phyloP scores from a whole-genome alignment of 1,140 invertebrate species.

The Xylocopa sonorina region DNA sequence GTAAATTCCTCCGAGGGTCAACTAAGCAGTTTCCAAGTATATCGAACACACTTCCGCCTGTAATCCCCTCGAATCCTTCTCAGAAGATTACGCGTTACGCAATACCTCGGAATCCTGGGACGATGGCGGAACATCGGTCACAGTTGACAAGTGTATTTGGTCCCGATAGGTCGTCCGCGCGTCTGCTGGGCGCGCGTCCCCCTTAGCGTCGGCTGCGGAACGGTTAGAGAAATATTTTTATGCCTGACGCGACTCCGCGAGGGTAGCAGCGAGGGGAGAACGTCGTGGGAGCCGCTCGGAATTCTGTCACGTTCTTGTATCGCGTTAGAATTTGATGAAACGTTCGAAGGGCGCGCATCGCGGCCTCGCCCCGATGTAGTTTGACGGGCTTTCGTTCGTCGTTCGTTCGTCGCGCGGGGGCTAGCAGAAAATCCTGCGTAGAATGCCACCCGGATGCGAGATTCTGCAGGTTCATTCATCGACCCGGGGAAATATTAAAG shows the following conservation, averaged over 20 bases:
- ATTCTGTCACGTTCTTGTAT: slow-evolving; percentile 64
- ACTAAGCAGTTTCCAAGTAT: no score
- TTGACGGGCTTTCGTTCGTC: slow-evolving; percentile 53
- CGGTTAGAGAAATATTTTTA: slow-evolving; percentile 64
- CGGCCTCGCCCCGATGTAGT: slow-evolving; percentile 45
- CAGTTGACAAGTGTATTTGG: slow-evolving; percentile 35
- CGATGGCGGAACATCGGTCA: neutral
- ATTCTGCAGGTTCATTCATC: slow-evolving; percentile 26
- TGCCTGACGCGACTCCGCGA: slow-evolving; percentile 14
- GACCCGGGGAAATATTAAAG: slow-evolving; percentile 39
- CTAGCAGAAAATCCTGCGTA: slow-evolving; percentile 53
- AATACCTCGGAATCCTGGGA: neutral
- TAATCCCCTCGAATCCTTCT: no score
- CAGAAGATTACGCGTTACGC: no score
- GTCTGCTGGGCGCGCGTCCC: slow-evolving; percentile 5
- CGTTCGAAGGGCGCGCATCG: slow-evolving; percentile 44
- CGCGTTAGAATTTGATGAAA: slow-evolving; percentile 67
- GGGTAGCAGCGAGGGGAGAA: neutral
- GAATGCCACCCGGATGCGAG: slow-evolving; percentile 33
- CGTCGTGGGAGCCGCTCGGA: slow-evolving; percentile 34
- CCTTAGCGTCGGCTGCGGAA: slow-evolving; percentile 42
- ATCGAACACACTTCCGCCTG: no score
- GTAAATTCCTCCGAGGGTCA: no score
- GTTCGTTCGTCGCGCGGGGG: slow-evolving; percentile 3
- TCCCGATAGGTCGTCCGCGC: neutral